phyloP scores from a whole-genome alignment of 2,888 invertebrate species.

The Eilema caniola region DNA sequence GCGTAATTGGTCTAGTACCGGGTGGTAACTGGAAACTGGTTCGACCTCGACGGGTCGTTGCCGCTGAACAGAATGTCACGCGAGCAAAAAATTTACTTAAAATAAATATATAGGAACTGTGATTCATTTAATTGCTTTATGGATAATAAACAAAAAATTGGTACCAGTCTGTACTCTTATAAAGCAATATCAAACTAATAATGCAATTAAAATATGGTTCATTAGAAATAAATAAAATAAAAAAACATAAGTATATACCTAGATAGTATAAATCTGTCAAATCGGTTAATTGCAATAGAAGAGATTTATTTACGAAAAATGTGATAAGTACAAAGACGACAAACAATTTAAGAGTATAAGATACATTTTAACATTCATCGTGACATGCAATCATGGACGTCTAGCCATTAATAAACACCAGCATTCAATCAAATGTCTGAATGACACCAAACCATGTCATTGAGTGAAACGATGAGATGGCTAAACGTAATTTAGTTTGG shows the following conservation, averaged over 20 bases:
- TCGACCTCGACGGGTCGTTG: slow-evolving; percentile 78
- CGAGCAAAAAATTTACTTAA: slow-evolving; percentile 54
- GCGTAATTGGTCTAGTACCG: slow-evolving; percentile 62
- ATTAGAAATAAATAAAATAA: neutral
- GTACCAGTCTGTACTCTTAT: neutral
- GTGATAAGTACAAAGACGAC: too few species aligned
- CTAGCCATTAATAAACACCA: too few species aligned
- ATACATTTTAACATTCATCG: too few species aligned
- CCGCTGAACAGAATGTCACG: slow-evolving; percentile 71
- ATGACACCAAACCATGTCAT: too few species aligned
- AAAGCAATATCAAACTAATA: neutral
- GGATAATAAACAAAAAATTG: slow-evolving; percentile 11
- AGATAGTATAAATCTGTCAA: too few species aligned
- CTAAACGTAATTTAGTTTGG: too few species aligned
- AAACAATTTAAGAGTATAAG: too few species aligned
- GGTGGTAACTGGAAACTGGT: slow-evolving; percentile 64
- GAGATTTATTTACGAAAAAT: too few species aligned
- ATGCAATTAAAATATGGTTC: neutral
- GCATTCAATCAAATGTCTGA: too few species aligned
- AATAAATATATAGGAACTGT: slow-evolving; percentile 45
- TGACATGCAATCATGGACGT: too few species aligned
- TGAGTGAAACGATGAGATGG: too few species aligned
- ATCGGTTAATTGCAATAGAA: too few species aligned
- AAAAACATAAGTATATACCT: neutral
- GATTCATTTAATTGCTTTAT: slow-evolving; percentile 36